phyloP scores from a whole-genome alignment of 1,140 invertebrate species.

The Myzus persicae region DNA sequence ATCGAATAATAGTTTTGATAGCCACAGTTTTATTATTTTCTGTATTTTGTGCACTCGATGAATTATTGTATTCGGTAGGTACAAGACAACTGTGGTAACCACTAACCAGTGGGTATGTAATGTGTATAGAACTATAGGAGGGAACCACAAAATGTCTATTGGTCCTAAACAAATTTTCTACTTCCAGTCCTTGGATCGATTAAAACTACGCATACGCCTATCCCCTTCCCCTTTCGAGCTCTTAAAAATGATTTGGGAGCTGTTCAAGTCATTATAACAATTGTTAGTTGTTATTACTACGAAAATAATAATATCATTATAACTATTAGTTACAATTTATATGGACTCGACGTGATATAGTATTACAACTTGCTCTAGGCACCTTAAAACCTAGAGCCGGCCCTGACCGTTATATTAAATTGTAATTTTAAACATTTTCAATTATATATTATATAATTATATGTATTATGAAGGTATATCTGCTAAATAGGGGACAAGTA shows the following conservation, averaged over 20 bases:
- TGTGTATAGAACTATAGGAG: no score
- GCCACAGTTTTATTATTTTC: background rate
- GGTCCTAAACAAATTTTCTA: background rate
- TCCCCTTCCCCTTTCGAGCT: no score
- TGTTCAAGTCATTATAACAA: background rate
- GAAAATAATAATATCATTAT: background rate
- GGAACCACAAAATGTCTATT: background rate
- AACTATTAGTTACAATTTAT: background rate
- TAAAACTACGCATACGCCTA: background rate
- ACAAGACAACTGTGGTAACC: no score
- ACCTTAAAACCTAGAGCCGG: background rate
- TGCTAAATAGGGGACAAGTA: background rate
- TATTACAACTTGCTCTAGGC: background rate
- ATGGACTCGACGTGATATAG: background rate
- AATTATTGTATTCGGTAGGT: background rate
- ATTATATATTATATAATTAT: background rate
- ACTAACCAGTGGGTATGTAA: background rate
- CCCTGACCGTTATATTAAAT: conserved; percentile 22
- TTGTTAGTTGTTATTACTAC: background rate
- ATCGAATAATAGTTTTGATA: background rate
- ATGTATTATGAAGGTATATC: background rate
- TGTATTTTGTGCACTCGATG: background rate
- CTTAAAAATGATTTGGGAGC: background rate
- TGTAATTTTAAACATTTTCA: background rate
- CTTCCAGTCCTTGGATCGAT: background rate